These are phyloP conservation scores for Syngnathus rostellatus DNA, from an alignment of 2,797 vertebrate species.

Conservation along the genomic window DNA sequence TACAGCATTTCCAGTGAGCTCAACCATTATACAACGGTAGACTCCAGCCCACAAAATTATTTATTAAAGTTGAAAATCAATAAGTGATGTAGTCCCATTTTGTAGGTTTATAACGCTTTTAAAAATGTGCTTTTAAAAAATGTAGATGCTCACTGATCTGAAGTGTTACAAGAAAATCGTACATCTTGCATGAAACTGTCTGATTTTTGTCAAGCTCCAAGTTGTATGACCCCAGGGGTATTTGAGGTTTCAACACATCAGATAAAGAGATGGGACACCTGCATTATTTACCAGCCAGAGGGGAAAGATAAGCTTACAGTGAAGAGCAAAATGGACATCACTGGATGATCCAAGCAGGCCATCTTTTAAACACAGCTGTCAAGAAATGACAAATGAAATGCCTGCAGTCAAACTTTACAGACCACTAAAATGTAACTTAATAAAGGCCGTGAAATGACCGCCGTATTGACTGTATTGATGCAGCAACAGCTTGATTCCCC, in stretches of 20 bases:
- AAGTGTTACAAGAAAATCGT: neutral
- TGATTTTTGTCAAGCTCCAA: neutral
- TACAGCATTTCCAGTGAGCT: neutral
- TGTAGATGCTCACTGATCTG: neutral
- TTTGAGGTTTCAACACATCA: slow-evolving; percentile 28
- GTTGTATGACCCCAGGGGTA: slow-evolving; percentile 14
- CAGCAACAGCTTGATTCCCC: slow-evolving; percentile 47
- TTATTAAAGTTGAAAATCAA: neutral
- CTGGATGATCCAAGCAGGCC: slow-evolving; percentile 19
- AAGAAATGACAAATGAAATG: slow-evolving; percentile 60
- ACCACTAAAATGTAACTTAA: slow-evolving; percentile 66
- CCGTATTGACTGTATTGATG: slow-evolving; percentile 46
- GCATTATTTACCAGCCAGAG: slow-evolving; percentile 45
- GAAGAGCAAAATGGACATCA: slow-evolving; percentile 27
- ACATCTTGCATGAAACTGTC: neutral
- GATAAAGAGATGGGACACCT: slow-evolving; percentile 5
- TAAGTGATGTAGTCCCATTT: neutral
- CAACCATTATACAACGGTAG: too few species aligned
- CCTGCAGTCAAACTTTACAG: slow-evolving; percentile 66
- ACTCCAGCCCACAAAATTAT: neutral
- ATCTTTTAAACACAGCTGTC: slow-evolving; percentile 51
- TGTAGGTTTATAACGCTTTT: neutral
- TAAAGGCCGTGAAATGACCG: slow-evolving; percentile 44
- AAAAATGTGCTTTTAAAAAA: neutral
- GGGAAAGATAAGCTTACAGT: slow-evolving; percentile 25